Evolutionary conservation across 2,888 invertebrate genomes (phyloP).

Genomic region (Shargacucullia verbasci): DNA sequence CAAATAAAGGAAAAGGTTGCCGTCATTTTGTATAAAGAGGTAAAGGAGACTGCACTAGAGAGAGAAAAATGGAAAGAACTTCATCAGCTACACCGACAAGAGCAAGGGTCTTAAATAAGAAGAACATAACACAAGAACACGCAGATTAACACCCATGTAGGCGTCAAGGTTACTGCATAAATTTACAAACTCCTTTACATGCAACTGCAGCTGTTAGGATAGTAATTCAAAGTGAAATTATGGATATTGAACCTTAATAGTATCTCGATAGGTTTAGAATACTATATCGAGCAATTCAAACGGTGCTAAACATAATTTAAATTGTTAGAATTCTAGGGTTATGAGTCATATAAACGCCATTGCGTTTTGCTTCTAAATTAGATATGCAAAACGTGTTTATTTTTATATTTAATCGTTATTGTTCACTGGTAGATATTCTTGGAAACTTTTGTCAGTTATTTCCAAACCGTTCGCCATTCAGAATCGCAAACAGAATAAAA

Average conservation of each 20-base stretch:
- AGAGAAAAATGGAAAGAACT: no score
- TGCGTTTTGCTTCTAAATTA: constrained; percentile 1
- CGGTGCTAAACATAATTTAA: background rate
- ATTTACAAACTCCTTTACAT: constrained; percentile 15
- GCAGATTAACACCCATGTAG: no score
- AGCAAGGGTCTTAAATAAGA: no score
- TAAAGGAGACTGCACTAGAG: no score
- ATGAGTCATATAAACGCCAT: constrained; percentile 28
- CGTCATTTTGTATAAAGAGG: no score
- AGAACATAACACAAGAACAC: no score
- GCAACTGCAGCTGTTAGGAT: constrained; percentile 12
- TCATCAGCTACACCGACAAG: no score
- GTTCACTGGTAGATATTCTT: constrained; percentile 1
- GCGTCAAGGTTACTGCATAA: constrained; percentile 17
- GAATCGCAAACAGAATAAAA: constrained; percentile 8
- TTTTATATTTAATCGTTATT: constrained; percentile 7
- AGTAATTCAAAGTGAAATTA: background rate
- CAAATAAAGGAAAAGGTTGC: no score
- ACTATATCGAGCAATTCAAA: constrained; percentile 1
- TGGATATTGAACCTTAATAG: constrained; percentile 9
- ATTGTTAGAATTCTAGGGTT: constrained; percentile 20
- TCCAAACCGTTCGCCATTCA: background rate
- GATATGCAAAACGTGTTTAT: constrained; percentile 35
- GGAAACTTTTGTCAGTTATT: background rate
- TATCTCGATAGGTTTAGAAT: constrained; percentile 6